A percentile compares a stretch with the other conserved stretches of the same genome.
phyloP scores from a whole-genome alignment of 2,113 vertebrate species.

The Rhagologus leucostigma region DNA sequence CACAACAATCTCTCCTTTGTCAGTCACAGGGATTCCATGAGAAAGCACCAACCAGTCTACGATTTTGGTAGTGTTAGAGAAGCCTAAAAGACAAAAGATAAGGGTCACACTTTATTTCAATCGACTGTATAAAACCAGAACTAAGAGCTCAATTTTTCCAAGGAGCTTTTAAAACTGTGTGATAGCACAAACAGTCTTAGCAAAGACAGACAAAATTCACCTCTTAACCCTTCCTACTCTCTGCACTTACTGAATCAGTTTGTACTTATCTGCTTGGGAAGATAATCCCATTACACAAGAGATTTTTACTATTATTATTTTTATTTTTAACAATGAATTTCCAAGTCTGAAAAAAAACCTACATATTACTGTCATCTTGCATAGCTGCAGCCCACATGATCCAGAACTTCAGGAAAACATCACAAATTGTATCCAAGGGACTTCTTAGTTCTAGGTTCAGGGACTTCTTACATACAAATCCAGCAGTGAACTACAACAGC shows the following conservation, averaged over 20 bases:
- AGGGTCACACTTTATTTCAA: neutral
- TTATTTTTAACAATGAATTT: neutral
- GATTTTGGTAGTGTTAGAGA: neutral
- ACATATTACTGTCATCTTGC: neutral
- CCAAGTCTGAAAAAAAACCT: neutral
- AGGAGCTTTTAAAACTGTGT: neutral
- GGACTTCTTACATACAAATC: neutral
- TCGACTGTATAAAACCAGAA: neutral
- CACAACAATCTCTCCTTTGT: conserved; percentile 45
- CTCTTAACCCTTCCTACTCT: neutral
- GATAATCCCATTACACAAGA: neutral
- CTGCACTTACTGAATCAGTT: neutral
- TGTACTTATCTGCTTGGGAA: neutral
- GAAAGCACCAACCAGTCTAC: conserved; percentile 12
- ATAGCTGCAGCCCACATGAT: neutral
- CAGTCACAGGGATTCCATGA: conserved; percentile 15
- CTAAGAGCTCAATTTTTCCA: neutral
- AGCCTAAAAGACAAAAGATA: conserved; percentile 6
- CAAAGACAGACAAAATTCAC: neutral
- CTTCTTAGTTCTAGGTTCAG: neutral
- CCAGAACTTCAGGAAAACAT: neutral
- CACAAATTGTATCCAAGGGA: neutral
- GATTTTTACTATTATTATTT: neutral
- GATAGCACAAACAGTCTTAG: neutral
- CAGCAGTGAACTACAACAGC: neutral